Percentiles rank a stretch among this genome's conserved stretches.
Evolutionary conservation across 2,797 vertebrate genomes (phyloP).

Genomic region (Artibeus jamaicensis): DNA sequence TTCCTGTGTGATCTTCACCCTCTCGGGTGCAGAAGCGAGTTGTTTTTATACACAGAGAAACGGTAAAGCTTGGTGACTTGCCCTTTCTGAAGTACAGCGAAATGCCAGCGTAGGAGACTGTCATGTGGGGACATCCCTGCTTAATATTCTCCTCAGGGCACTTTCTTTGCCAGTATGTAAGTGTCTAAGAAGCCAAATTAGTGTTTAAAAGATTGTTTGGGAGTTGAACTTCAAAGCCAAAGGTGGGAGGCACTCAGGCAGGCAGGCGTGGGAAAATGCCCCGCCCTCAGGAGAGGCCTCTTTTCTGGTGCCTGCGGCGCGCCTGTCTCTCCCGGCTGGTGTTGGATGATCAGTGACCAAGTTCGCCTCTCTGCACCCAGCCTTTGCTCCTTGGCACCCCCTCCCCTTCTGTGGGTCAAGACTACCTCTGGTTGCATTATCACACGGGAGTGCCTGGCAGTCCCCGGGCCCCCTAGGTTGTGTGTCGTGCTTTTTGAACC

Average conservation of each 20-base stretch:
- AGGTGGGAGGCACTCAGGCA: not conserved
- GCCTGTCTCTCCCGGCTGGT: not conserved
- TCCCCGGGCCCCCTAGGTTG: not conserved
- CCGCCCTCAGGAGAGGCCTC: not conserved
- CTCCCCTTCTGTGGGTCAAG: not conserved
- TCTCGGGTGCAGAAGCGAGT: not conserved
- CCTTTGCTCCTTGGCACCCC: not conserved
- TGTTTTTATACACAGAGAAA: not conserved
- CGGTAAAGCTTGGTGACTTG: not conserved
- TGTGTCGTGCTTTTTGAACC: not conserved
- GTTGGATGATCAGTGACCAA: not conserved
- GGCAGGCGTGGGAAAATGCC: not conserved
- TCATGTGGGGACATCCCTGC: not conserved
- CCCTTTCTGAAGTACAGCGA: not conserved
- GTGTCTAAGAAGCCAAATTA: not conserved
- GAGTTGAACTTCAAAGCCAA: not conserved
- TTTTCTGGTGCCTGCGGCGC: not conserved
- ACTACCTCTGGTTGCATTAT: not conserved
- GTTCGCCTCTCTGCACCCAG: not conserved
- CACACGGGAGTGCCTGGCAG: not conserved
- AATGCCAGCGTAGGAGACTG: not conserved
- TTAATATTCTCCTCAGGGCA: not conserved
- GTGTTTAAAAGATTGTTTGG: not conserved
- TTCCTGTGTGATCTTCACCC: not conserved
- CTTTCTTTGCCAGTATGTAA: not conserved